Percentiles rank a stretch among this genome's conserved stretches.
Conservation (phyloP, 2,113 vertebrate genomes). For the Eulemur macaco region DNA sequence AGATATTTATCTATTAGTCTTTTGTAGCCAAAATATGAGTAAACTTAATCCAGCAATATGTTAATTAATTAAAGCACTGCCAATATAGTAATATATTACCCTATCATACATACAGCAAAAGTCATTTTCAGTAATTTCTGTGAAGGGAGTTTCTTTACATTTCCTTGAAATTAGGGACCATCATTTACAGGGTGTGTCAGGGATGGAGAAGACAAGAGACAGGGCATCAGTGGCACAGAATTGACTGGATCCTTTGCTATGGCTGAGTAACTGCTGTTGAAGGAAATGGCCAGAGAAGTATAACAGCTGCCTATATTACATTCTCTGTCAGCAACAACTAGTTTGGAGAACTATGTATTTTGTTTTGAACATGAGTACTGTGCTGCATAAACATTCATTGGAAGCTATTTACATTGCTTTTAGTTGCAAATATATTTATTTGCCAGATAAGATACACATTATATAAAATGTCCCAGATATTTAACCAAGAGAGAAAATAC, state of each 20-base stretch:
- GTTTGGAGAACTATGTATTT: background rate
- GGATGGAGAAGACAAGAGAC: background rate
- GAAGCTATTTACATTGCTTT: background rate
- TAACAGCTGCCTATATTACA: background rate
- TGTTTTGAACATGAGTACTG: background rate
- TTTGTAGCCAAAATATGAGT: background rate
- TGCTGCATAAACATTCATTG: background rate
- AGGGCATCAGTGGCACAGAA: background rate
- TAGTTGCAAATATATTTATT: background rate
- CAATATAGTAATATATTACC: background rate
- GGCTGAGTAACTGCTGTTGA: background rate
- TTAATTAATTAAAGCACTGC: background rate
- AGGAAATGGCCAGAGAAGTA: background rate
- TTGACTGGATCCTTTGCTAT: background rate
- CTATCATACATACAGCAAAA: background rate
- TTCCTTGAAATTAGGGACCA: conserved; percentile 18
- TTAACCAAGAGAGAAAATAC: conserved; percentile 11
- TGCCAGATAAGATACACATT: background rate
- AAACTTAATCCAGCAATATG: too few species aligned
- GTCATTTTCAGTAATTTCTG: background rate
- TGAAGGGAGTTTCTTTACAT: background rate
- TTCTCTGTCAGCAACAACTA: background rate
- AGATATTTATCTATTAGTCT: background rate
- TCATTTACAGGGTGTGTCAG: background rate
- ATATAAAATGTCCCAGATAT: background rate